These are phyloP conservation scores for Chymomyza caudatula DNA, from an alignment of 2,888 invertebrate species.

Conservation along the genomic window DNA sequence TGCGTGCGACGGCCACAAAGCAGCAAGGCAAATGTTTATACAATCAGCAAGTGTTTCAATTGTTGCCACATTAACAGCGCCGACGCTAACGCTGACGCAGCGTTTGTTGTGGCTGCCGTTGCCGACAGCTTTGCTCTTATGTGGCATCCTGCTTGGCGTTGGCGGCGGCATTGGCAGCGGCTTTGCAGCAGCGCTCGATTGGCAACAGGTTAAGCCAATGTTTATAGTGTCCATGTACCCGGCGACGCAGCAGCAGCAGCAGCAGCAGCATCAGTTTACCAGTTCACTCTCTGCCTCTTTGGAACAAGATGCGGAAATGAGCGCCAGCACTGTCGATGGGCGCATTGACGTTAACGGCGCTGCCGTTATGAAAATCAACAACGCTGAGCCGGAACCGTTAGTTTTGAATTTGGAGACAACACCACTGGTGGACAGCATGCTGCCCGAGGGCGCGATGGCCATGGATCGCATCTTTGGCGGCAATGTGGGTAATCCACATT, in stretches of 20 bases:
- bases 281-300: conserved; percentile 37
- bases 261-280: conserved; percentile 8
- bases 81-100: conserved; percentile 22
- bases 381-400: conserved; percentile 57
- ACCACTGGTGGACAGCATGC: conserved; percentile 64
- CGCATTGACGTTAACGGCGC: conserved; percentile 30
- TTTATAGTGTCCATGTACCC: conserved; percentile 75
- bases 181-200: conserved; percentile 60
- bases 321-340: conserved; percentile 42
- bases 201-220: conserved; percentile 76
- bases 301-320: conserved; percentile 61
- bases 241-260: conserved; percentile 39
- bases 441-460: conserved; percentile 69
- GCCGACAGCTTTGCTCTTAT: conserved; percentile 17
- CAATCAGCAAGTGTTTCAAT: conserved; percentile 46
- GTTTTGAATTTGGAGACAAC: conserved; percentile 73
- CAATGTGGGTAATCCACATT: conserved; percentile 68
- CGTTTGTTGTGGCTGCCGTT: conserved; percentile 15
- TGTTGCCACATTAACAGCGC: conserved; percentile 44
- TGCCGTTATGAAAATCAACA: background rate
- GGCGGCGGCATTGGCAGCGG: conserved; percentile 36
- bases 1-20: conserved; percentile 45
- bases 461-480: conserved; percentile 77
- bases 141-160: conserved; percentile 17
- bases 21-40: conserved; percentile 60